Evolutionary conservation across 1,140 invertebrate genomes (phyloP).

Genomic region (Calycopis cecrops): DNA sequence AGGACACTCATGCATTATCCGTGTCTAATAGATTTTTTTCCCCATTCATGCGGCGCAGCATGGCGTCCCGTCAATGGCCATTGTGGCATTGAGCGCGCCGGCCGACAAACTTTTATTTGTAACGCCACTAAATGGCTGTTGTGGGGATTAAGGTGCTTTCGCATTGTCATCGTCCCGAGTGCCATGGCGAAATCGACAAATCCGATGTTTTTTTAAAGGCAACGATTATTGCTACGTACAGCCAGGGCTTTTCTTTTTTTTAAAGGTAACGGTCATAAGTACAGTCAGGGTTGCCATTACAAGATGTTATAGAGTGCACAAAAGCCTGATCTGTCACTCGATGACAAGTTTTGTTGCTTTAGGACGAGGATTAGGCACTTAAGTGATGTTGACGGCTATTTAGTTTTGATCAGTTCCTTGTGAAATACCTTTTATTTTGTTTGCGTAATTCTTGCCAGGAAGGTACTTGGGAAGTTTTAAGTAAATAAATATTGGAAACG

Average conservation of each 20-base stretch:
- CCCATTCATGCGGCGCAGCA: constrained; percentile 67
- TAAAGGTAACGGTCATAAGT: not conserved
- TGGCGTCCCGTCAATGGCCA: constrained; percentile 64
- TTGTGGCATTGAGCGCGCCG: constrained; percentile 55
- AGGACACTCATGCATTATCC: constrained; percentile 62
- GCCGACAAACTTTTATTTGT: constrained; percentile 69
- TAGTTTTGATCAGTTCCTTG: constrained; percentile 12
- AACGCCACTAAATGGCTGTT: constrained; percentile 69
- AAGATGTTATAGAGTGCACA: constrained; percentile 32
- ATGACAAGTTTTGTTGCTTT: constrained; percentile 38
- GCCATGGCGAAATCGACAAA: constrained; percentile 45
- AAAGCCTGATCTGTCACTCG: constrained; percentile 58
- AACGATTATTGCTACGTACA: too few species aligned
- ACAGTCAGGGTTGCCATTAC: constrained; percentile 18
- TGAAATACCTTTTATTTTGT: constrained; percentile 10
- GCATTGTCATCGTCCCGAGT: constrained; percentile 55
- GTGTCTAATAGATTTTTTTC: constrained; percentile 73
- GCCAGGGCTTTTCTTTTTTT: too few species aligned
- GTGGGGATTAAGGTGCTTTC: constrained; percentile 64
- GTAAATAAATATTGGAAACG: too few species aligned
- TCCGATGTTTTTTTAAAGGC: constrained; percentile 23
- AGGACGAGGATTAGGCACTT: constrained; percentile 51
- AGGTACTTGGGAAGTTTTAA: too few species aligned
- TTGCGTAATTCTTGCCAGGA: constrained; percentile 3
- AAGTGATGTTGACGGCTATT: constrained; percentile 24